A percentile compares a stretch with the other conserved stretches of the same genome.
Conservation (phyloP, 2,888 invertebrate genomes). For the Diaprepes abbreviatus region DNA sequence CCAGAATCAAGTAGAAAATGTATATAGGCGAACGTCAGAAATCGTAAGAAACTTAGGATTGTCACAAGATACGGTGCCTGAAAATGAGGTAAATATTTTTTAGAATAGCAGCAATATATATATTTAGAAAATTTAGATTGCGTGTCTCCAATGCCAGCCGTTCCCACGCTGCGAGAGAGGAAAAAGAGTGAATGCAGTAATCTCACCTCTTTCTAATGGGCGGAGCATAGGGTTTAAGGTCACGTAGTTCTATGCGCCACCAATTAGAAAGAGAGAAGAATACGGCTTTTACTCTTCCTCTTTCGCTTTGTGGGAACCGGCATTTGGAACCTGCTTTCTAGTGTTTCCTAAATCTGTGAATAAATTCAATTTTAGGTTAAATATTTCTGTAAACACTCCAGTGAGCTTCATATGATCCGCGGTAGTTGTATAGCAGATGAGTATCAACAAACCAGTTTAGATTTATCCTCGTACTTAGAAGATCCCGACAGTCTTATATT, state of each 20-base stretch:
- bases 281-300: too few species aligned
- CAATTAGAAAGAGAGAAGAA: too few species aligned
- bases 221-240: too few species aligned
- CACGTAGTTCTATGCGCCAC: too few species aligned
- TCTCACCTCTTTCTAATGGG: too few species aligned
- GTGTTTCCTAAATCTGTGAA: too few species aligned
- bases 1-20: slow-evolving; percentile 82
- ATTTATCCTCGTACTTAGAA: slow-evolving; percentile 71
- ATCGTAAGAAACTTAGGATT: slow-evolving; percentile 84
- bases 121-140: too few species aligned
- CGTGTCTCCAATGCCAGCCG: too few species aligned
- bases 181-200: too few species aligned
- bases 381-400: slow-evolving; percentile 90
- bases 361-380: slow-evolving; percentile 71
- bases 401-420: slow-evolving; percentile 82
- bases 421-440: slow-evolving; percentile 87
- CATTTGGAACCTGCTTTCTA: too few species aligned
- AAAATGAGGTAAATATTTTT: slow-evolving; percentile 72
- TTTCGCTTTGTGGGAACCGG: too few species aligned
- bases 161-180: too few species aligned
- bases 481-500: slow-evolving; percentile 90
- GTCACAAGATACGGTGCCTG: slow-evolving; percentile 80
- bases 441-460: slow-evolving; percentile 72
- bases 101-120: neutral
- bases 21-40: slow-evolving; percentile 85